These are phyloP conservation scores for Mycalesis mineus DNA, from an alignment of 2,888 invertebrate genomes.

Conservation along the genomic window DNA sequence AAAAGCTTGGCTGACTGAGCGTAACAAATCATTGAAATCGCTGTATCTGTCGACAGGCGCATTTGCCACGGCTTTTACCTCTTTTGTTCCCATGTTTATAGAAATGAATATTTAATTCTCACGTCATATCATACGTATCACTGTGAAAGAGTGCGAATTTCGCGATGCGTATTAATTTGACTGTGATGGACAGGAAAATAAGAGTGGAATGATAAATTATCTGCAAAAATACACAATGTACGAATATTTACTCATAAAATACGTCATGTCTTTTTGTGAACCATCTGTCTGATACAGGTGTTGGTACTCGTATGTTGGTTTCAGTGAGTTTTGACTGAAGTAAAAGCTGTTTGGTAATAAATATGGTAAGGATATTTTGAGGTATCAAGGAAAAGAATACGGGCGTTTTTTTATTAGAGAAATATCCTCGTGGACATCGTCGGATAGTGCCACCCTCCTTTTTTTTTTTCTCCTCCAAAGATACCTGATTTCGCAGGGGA, in stretches of 20 bases:
- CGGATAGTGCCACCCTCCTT: too few relatives aligned
- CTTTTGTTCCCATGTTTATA: constrained; percentile 51
- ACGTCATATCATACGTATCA: constrained; percentile 43
- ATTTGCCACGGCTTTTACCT: constrained; percentile 50
- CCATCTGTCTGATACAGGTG: background rate
- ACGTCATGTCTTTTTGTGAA: background rate
- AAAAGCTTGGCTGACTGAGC: constrained; percentile 22
- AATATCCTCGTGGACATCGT: too few relatives aligned
- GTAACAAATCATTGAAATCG: constrained; percentile 33
- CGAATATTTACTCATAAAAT: too few relatives aligned
- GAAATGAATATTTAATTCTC: constrained; percentile 67
- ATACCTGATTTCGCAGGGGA: too few relatives aligned
- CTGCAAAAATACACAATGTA: background rate
- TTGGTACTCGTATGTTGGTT: background rate
- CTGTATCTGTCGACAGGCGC: constrained; percentile 39
- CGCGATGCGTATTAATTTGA: constrained; percentile 30
- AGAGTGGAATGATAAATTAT: constrained; percentile 9
- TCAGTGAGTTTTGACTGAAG: background rate
- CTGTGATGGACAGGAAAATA: constrained; percentile 32
- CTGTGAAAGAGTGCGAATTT: constrained; percentile 24
- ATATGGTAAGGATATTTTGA: too few relatives aligned
- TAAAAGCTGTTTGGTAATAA: too few relatives aligned
- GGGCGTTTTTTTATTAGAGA: too few relatives aligned
- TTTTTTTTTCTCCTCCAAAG: too few relatives aligned
- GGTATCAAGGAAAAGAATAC: too few relatives aligned